A percentile compares a stretch with the other conserved stretches of the same genome.
phyloP scores from a whole-genome alignment of 2,797 vertebrate species.

The Apogon hyalosoma region DNA sequence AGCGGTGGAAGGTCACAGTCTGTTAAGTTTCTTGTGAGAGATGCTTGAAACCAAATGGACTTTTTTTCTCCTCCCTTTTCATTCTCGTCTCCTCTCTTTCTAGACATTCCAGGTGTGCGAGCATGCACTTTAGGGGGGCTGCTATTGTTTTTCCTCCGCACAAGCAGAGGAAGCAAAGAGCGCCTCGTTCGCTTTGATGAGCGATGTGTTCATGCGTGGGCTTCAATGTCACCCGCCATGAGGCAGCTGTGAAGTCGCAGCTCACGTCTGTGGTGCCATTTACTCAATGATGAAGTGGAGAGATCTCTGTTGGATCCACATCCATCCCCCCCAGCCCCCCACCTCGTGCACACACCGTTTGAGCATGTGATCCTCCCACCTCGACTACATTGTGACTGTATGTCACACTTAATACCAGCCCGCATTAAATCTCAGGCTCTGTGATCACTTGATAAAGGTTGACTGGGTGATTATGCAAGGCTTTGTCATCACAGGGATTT shows the following conservation, averaged over 20 bases:
- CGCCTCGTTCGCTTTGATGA: slow-evolving; percentile 83
- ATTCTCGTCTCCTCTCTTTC: slow-evolving; percentile 60
- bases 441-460: slow-evolving; percentile 67
- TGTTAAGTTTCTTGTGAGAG: slow-evolving; percentile 77
- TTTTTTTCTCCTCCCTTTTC: slow-evolving; percentile 25
- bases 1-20: slow-evolving; percentile 76
- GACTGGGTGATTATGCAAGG: slow-evolving; percentile 61
- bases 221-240: slow-evolving; percentile 79
- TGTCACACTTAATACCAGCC: slow-evolving; percentile 70
- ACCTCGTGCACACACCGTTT: slow-evolving; percentile 28
- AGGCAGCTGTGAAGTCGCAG: slow-evolving; percentile 79
- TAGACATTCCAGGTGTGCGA: slow-evolving; percentile 78
- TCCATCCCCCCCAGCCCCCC: slow-evolving; percentile 57
- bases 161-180: slow-evolving; percentile 68
- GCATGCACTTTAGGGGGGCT: slow-evolving; percentile 47
- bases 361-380: slow-evolving; percentile 67
- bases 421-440: slow-evolving; percentile 65
- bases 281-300: slow-evolving; percentile 80
- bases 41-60: slow-evolving; percentile 73
- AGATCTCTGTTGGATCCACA: slow-evolving; percentile 73
- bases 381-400: slow-evolving; percentile 65
- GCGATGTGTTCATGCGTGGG: slow-evolving; percentile 80
- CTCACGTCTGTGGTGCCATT: slow-evolving; percentile 76
- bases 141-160: slow-evolving; percentile 69
- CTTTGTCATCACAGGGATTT: slow-evolving; percentile 63